Evolutionary conservation across 2,888 invertebrate species (phyloP).

Genomic region (Cheilosia pagana): DNA sequence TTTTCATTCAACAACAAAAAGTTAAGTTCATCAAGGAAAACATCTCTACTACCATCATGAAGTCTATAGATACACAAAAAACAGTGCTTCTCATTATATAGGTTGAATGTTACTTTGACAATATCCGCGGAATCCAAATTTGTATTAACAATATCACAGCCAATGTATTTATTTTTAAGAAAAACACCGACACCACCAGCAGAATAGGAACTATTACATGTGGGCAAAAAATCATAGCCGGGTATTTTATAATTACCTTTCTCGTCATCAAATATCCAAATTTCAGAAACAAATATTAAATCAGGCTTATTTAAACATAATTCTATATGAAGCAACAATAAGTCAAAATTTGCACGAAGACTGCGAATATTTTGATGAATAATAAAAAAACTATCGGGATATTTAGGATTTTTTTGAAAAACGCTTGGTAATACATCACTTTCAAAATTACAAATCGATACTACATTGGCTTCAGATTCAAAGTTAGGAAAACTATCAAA

Average conservation of each 20-base stretch:
- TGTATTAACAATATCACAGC: neutral
- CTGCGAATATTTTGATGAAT: neutral
- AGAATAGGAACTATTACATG: neutral
- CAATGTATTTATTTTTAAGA: neutral
- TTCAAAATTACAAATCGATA: neutral
- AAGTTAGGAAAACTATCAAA: neutral
- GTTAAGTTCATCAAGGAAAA: neutral
- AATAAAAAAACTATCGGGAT: neutral
- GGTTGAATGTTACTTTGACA: neutral
- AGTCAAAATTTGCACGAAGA: neutral
- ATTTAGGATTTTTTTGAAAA: neutral
- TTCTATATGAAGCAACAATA: neutral
- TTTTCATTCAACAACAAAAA: neutral
- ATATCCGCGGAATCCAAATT: neutral
- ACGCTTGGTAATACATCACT: neutral
- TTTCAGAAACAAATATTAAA: neutral
- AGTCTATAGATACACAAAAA: neutral
- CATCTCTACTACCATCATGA: neutral
- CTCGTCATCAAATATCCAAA: neutral
- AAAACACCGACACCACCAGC: neutral
- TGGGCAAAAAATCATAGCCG: neutral
- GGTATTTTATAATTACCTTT: slow-evolving; percentile 1
- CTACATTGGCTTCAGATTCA: neutral
- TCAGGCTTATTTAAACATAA: neutral
- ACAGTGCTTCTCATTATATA: neutral